phyloP scores from a whole-genome alignment of 2,797 vertebrate genomes.

The Lophius americanus region DNA sequence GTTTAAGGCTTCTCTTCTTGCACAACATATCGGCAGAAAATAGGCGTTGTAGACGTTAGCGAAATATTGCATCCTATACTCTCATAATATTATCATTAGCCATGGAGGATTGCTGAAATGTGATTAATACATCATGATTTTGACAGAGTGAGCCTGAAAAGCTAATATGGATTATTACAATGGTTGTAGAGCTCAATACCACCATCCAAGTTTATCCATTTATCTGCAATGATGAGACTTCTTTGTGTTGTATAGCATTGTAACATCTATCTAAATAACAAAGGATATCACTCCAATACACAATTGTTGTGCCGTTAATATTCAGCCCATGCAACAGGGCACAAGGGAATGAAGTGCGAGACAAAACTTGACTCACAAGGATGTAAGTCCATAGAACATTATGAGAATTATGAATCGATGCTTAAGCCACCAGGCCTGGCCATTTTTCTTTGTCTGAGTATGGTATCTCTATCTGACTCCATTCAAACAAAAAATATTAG shows the following conservation, averaged over 20 bases:
- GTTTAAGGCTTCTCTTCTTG: constrained; percentile 82
- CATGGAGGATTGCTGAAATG: constrained; percentile 80
- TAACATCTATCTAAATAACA: constrained; percentile 86
- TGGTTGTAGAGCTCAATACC: constrained; percentile 81
- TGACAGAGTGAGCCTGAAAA: constrained; percentile 82
- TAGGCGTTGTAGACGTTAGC: constrained; percentile 75
- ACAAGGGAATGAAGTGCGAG: constrained; percentile 70
- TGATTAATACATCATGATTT: constrained; percentile 84
- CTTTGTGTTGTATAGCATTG: constrained; percentile 80
- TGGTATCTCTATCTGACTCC: constrained; percentile 72
- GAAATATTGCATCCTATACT: constrained; percentile 76
- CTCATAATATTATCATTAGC: constrained; percentile 81
- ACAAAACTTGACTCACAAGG: constrained; percentile 68
- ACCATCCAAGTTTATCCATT: constrained; percentile 84
- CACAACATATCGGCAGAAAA: constrained; percentile 81
- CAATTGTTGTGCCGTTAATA: constrained; percentile 80
- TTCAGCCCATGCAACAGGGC: constrained; percentile 70
- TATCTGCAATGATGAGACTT: constrained; percentile 83
- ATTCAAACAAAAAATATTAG: constrained; percentile 76
- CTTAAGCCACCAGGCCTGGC: constrained; percentile 46
- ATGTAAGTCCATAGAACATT: constrained; percentile 69
- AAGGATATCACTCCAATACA: constrained; percentile 77
- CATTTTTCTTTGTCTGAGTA: constrained; percentile 62
- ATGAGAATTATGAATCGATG: constrained; percentile 72
- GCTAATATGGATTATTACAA: constrained; percentile 85